Evolutionary conservation across 2,888 invertebrate genomes (phyloP).

Genomic region (Zeuzera pyrina): DNA sequence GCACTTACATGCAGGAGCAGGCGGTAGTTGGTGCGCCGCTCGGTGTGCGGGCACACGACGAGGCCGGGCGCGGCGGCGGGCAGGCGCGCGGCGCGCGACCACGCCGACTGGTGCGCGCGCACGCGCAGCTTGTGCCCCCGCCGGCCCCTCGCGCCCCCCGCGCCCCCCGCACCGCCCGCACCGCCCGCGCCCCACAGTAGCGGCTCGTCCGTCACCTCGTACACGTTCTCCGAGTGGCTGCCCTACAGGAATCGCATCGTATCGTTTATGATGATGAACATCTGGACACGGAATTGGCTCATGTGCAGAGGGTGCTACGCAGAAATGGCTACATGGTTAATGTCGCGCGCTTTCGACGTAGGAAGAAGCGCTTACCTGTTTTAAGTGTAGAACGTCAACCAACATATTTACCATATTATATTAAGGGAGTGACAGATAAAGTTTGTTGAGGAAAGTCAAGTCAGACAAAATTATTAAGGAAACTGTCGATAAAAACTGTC

Average conservation of each 20-base stretch:
- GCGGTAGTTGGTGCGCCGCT: conserved; percentile 80
- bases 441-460: too few species aligned
- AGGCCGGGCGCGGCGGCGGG: conserved; percentile 78
- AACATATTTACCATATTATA: too few species aligned
- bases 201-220: conserved; percentile 75
- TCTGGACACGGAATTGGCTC: too few species aligned
- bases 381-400: too few species aligned
- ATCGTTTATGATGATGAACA: too few species aligned
- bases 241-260: conserved; percentile 72
- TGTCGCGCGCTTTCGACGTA: too few species aligned
- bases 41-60: conserved; percentile 78
- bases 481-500: too few species aligned
- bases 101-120: conserved; percentile 34
- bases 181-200: conserved; percentile 71
- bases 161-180: conserved; percentile 53
- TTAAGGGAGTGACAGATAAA: too few species aligned
- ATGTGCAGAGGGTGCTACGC: too few species aligned
- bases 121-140: conserved; percentile 25
- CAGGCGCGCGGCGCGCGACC: conserved; percentile 64
- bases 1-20: conserved; percentile 77
- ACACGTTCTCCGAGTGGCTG: conserved; percentile 73
- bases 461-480: too few species aligned
- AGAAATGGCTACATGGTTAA: too few species aligned
- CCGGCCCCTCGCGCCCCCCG: conserved; percentile 48
- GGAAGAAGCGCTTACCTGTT: too few species aligned